Evolutionary conservation across 2,888 invertebrate species (phyloP).

Genomic region (Seira musarum): DNA sequence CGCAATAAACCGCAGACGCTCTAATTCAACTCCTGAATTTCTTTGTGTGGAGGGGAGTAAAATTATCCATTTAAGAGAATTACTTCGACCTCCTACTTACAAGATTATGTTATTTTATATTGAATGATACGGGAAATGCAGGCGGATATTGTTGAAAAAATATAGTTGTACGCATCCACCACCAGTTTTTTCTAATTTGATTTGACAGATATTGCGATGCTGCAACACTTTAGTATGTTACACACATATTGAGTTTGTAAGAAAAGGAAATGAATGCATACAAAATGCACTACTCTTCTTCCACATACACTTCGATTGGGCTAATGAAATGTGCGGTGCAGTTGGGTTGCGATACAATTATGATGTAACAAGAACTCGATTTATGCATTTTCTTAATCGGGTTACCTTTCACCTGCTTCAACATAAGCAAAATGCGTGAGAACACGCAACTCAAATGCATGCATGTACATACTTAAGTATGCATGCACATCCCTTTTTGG

Average conservation of each 20-base stretch:
- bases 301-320: not conserved
- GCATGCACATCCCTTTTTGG: not conserved
- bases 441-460: not conserved
- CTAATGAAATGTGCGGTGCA: not conserved
- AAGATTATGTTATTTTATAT: not conserved
- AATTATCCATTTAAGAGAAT: not conserved
- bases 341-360: not conserved
- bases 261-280: not conserved
- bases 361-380: not conserved
- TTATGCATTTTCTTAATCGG: not conserved
- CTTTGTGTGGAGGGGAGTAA: not conserved
- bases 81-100: not conserved
- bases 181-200: conserved; percentile 31
- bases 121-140: not conserved
- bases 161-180: too few species aligned
- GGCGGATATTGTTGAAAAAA: not conserved
- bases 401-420: not conserved
- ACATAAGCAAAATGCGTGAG: not conserved
- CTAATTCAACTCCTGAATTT: not conserved
- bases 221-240: not conserved
- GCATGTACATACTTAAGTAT: not conserved
- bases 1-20: not conserved
- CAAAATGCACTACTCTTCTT: too few species aligned
- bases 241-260: not conserved
- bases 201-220: conserved; percentile 30